Base-by-base conservation (phyloP, 2,113 vertebrate species). In the Vidua macroura region DNA sequence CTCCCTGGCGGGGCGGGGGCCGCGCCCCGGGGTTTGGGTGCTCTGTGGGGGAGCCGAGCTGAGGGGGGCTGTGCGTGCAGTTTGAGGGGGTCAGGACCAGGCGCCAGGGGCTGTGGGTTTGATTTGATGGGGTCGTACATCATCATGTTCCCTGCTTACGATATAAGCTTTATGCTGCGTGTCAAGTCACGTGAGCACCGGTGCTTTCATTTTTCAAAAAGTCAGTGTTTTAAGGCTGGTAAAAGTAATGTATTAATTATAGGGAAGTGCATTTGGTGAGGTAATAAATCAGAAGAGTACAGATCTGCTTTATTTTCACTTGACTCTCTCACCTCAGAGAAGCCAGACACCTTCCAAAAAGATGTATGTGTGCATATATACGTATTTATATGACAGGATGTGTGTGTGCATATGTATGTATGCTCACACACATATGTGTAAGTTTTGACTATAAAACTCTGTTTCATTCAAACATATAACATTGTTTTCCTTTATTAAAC, bases 111-210 rank as follows among this genome's bases (percentile, higher is more conserved):
- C 24, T 44, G 37, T 37, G 68, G 11, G 27, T 46, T n/a, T n/a
- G n/a, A n/a, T 7, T 15, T 4, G 20, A 6, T 33, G 22, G 7
- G 10, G 30, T 20, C 7, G 2, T 27, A 4, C 24, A 2, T 21
- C 5, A 0, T 15, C 21, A 0, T 7, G 23, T 43, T n/a, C 39
- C 30, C 12, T 24, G 22, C 9, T 13, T n/a, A 1, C 5, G 4
- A 3, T 9, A 9, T 1, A 13, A n/a, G 18, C 19, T 46, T 19
- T 22, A 10, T 9, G 15, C 20, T n/a, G 49, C 35, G 3, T 13
- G 35, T 69, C 62, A 14, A 43, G 43, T 8, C 41, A 6, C 15
- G 13, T 13, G 22, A 64, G 39, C 44, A 1, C 19, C 12, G 2
- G 4, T 19, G 19, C 15, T 15, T 67, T 58, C 4, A 0, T 33